Evolutionary conservation across 1,140 invertebrate species (phyloP), one percentile per base, ranked within the genome.

Genomic region (Dinothrombium tinctorium): DNA sequence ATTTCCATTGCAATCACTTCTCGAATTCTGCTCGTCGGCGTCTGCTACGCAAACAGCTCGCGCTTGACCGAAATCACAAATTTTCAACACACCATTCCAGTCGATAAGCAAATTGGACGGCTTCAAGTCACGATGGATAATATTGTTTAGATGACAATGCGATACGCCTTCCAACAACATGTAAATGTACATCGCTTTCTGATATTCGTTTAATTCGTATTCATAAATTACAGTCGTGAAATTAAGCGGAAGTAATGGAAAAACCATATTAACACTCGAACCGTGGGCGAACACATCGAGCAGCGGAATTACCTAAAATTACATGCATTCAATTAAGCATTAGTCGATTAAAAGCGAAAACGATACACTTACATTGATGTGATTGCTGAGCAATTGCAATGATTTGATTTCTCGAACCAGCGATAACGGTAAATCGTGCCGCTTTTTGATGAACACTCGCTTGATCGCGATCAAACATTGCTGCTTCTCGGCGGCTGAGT

Each of bases 51-150:
- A 15, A 56, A 73, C 73, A 8, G 84, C 63, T 51, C 94, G 66
- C 1, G 87, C 86, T 41, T 96, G 63, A 33, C 92, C 87, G 59
- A 89, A 76, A 60, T 90, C 83, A 2, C 76, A 80, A 38, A 89
- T 83, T 61, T 82, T 94, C 32, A 96, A 62, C 35, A 76, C 66
- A 14, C 86, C 86, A 39, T 72, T 64, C 9, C 71, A 66, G 52
- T 76, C 75, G 35, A 98, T 86, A 2, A 98, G 60, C 14, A 98
- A 61, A 65, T 98, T 98, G 1, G 87, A 84, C 11, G 92, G 92
- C 59, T 98, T 98, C 35, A 96, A 65, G 63, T 96, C 90, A 71
- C 82, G 46, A 53, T 98, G 92, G 76, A 98, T 92, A 37, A 98
- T 82, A 43, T 76, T 72, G 52, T 80, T 72, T 11, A 67, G 63